Evolutionary conservation across 2,113 vertebrate genomes (phyloP), one percentile per base, ranked within the genome.

Genomic region (Phylloscopus whistleri): DNA sequence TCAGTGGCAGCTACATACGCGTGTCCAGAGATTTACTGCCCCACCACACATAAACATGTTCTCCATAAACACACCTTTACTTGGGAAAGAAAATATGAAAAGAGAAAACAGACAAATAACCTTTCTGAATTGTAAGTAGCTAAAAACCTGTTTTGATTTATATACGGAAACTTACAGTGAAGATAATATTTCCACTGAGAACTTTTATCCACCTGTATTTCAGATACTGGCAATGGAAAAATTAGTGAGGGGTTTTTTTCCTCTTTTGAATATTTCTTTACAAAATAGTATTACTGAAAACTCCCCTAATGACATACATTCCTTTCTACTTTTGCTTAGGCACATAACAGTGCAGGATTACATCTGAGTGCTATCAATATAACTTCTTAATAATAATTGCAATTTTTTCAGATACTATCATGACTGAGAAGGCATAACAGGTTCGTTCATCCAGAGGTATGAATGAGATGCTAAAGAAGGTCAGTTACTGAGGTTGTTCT

Each of bases 161-260:
- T 24, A 1, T 10, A 69, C 26, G 22, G n/a, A 52, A 73, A 51
- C 16, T 51, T 85, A 64, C 4, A 69, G 27, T 21, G 16, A 60
- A 73, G 10, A 17, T 18, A 60, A 24, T 11, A 33, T 23, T 84
- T 73, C 20, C 2, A 39, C 3, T 33, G 35, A 67, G 46, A 70
- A 60, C 2, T 3, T 66, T 48, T 18, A 43, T 26, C 43, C 62
- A 66, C 7, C 3, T 58, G 68, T 55, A 53, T 44, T 70, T 69
- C 81, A 67, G 26, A 70, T 26, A 49, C 7, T 2, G 7, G 23
- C 31, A 81, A 78, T 6, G 20, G 12, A 69, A 80, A 87, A 84
- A 51, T 10, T 30, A 70, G 23, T 10, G 22, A 15, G 0, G 3
- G 0, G 2, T 27, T 58, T 69, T 59, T 21, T 55, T 9, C 11